Percentiles rank a stretch among this genome's conserved stretches.
Conservation (phyloP, 2,888 invertebrate genomes). For the Plagodis pulveraria region DNA sequence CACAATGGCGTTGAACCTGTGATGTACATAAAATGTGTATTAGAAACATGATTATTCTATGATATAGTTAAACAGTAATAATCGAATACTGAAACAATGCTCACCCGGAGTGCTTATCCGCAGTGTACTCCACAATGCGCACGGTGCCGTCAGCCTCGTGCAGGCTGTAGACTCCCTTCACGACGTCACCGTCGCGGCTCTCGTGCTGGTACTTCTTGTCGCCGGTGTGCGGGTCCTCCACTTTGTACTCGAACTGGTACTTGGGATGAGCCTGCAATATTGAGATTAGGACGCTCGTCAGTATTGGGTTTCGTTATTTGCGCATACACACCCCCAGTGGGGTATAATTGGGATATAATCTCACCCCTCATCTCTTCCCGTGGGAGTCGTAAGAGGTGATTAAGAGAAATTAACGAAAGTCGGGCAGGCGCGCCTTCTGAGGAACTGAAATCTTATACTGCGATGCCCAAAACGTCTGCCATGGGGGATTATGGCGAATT, state of each 20-base stretch:
- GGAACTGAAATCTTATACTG: no score
- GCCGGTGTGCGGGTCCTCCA: slow-evolving; percentile 82
- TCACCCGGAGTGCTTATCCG: slow-evolving; percentile 74
- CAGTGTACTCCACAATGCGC: slow-evolving; percentile 77
- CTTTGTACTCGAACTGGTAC: slow-evolving; percentile 54
- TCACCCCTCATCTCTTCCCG: no score
- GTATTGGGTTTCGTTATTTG: not conserved
- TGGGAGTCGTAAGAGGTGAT: no score
- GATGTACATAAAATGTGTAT: no score
- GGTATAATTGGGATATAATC: no score
- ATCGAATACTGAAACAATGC: not conserved
- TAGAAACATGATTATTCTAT: no score
- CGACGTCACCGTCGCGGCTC: slow-evolving; percentile 72
- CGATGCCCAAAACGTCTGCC: no score
- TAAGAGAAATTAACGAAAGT: no score
- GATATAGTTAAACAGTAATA: not conserved
- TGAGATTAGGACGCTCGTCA: not conserved
- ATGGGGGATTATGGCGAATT: no score
- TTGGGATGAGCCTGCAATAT: slow-evolving; percentile 7
- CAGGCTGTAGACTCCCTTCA: slow-evolving; percentile 61
- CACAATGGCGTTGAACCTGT: slow-evolving; percentile 42
- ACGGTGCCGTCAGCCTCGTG: slow-evolving; percentile 78
- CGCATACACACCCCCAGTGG: not conserved
- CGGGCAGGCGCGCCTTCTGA: no score
- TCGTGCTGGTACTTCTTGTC: slow-evolving; percentile 84